Base-by-base conservation (phyloP, 2,113 vertebrate species). In the Columba janthina region DNA sequence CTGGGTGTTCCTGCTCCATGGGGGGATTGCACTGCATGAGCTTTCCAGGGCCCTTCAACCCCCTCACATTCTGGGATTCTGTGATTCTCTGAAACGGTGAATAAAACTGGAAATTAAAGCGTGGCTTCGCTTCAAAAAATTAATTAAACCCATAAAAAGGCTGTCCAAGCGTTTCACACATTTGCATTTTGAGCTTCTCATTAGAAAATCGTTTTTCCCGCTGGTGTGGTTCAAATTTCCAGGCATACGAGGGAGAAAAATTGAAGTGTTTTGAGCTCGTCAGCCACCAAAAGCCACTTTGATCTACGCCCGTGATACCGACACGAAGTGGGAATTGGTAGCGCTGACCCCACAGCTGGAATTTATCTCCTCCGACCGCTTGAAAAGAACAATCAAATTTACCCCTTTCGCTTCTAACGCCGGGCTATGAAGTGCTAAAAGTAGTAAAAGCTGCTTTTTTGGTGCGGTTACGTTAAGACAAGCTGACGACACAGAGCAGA, bases 401-500 rank as follows among this genome's bases (percentile, higher is more conserved):
- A 92, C 77, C 91, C 95, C 96, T 65, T 88, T 91, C 87, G 91
- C 93, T 93, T 71, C 22, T 60, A 92, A 87, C 11, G 46, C 61
- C 50, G 24, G 85, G 81, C 93, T 96, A 66, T 85, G 91, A 94
- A 97, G 96, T 87, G 91, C 94, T 96, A 97, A 96, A 94, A 93
- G 93, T 83, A 91, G 94, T 91, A 97, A 94, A 95, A 96, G 89
- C 94, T 95, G 72, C 95, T 96, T 97, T 46, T 92, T 96, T 95
- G 29, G 93, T 96, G 96, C 61, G 96, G 94, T 93, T 96, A 73
- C 57, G 34, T 96, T 96, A 96, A 96, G 95, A 96, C 93, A 96
- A 97, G 95, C 96, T 96, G 94, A 96, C 94, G 95, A 96, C 93
- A 88, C 91, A 95, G 87, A 96, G 94, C 94, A 96, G 95, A 96